These are phyloP conservation scores for Triplophysa bombifrons DNA, from an alignment of 2,797 vertebrate species.

Conservation along the genomic window DNA sequence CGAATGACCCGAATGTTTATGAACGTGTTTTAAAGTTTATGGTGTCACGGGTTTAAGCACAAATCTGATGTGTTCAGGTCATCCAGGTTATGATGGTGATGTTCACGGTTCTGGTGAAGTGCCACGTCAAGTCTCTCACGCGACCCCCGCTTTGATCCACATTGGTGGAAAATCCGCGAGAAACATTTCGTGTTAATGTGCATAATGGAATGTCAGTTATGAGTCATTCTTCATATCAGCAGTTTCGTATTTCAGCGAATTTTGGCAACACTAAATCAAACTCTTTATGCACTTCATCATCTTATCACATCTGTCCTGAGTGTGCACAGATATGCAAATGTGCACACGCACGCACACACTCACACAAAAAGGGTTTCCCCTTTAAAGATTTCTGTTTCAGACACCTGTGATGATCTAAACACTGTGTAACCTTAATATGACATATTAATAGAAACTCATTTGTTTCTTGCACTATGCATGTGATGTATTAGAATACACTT, in stretches of 20 bases:
- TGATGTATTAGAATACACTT: too few species aligned
- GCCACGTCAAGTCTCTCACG: constrained; percentile 4
- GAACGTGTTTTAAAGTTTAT: background rate
- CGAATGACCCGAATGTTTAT: background rate
- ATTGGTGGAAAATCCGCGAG: background rate
- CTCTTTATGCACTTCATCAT: too few species aligned
- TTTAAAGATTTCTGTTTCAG: background rate
- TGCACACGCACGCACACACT: too few species aligned
- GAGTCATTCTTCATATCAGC: background rate
- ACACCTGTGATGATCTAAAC: constrained; percentile 11
- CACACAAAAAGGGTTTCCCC: background rate
- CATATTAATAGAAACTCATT: background rate
- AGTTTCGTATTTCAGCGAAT: background rate
- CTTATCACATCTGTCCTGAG: background rate
- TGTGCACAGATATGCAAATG: background rate
- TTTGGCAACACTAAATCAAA: too few species aligned
- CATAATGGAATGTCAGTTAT: background rate
- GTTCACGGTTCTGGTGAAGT: background rate
- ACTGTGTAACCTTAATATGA: background rate
- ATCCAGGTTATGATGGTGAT: background rate
- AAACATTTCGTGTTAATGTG: background rate
- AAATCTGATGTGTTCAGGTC: background rate
- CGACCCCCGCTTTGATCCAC: background rate
- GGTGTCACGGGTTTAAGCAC: background rate
- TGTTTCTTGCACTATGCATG: background rate